Conservation (phyloP, 2,797 vertebrate species). For the Sphaeramia orbicularis region DNA sequence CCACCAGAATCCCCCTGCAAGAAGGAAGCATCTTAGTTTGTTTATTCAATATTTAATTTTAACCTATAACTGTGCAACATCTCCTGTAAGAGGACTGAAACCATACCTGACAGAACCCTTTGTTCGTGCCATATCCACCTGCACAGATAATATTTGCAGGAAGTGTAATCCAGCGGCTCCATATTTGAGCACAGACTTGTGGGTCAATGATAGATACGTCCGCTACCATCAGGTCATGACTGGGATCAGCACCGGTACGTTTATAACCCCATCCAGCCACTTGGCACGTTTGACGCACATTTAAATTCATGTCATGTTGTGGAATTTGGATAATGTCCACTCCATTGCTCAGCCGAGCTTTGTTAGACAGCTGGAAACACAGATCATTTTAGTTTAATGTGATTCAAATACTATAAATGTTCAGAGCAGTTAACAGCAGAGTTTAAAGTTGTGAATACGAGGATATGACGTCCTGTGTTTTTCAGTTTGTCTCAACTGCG, state of each 20-base stretch:
- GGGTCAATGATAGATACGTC: constrained; percentile 39
- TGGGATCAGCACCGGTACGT: no score
- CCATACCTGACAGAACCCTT: constrained; percentile 66
- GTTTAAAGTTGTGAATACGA: no score
- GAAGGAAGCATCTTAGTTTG: background rate
- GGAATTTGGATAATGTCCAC: constrained; percentile 29
- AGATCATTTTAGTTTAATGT: no score
- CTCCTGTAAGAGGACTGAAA: no score
- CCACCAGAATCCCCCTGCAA: constrained; percentile 77
- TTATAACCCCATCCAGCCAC: constrained; percentile 61
- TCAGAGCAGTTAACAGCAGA: no score
- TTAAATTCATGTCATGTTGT: background rate
- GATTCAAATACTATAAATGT: background rate
- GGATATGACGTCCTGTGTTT: no score
- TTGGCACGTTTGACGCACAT: constrained; percentile 22
- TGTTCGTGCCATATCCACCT: constrained; percentile 39
- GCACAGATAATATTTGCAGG: constrained; percentile 66
- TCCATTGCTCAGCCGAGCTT: constrained; percentile 10
- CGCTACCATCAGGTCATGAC: no score
- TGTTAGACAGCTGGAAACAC: constrained; percentile 49
- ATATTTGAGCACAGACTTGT: no score
- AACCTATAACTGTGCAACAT: no score
- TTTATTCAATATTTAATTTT: background rate
- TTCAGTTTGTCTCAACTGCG: no score
- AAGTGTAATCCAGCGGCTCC: no score